Conservation (phyloP, 2,888 invertebrate genomes). For the Flabesymbios commensalis region DNA sequence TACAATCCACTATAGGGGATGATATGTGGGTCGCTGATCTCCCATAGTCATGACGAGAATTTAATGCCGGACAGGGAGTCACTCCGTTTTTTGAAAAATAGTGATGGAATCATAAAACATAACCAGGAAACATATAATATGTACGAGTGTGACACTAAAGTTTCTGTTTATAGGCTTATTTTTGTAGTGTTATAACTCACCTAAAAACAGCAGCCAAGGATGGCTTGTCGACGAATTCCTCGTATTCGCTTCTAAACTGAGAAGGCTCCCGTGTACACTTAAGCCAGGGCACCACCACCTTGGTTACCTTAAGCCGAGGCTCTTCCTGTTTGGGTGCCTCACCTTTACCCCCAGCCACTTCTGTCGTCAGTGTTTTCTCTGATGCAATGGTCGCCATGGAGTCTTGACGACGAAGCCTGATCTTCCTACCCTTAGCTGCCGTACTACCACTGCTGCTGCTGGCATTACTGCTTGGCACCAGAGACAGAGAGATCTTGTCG, state of each 20-base stretch:
- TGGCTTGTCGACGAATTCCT: constrained; percentile 31
- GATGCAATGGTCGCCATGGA: neutral
- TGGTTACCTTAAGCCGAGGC: constrained; percentile 12
- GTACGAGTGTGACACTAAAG: too few relatives aligned
- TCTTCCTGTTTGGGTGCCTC: neutral
- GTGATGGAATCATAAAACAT: too few relatives aligned
- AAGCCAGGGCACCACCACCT: constrained; percentile 50
- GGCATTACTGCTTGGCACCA: neutral
- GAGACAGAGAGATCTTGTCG: neutral
- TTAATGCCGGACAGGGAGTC: too few relatives aligned
- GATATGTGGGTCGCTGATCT: too few relatives aligned
- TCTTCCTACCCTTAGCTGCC: neutral
- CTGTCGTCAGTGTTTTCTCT: neutral
- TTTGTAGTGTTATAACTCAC: too few relatives aligned
- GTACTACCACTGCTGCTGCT: neutral
- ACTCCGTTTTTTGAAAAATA: too few relatives aligned
- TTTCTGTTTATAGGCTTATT: too few relatives aligned
- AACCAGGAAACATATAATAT: too few relatives aligned
- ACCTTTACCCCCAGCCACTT: neutral
- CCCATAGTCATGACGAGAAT: too few relatives aligned
- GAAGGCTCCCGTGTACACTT: constrained; percentile 41
- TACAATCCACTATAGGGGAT: too few relatives aligned
- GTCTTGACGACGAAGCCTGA: too few relatives aligned
- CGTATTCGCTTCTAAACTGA: constrained; percentile 38
- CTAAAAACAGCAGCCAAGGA: constrained; percentile 41